Conservation (phyloP, 1,140 invertebrate species). For the Drosophila neocordata region DNA sequence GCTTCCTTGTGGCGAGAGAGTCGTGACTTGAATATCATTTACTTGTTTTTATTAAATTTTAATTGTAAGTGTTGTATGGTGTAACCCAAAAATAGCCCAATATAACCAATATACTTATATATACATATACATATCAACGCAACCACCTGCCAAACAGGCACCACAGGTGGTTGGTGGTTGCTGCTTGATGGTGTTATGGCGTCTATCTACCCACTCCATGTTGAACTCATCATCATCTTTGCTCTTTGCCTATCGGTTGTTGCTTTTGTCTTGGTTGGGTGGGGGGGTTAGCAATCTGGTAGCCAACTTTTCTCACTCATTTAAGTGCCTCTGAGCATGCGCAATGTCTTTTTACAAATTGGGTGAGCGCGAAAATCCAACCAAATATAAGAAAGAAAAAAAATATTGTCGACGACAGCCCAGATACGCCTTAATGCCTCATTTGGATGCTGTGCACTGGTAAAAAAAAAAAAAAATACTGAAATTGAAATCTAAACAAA, state of each 20-base stretch:
- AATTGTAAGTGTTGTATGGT: conserved; percentile 57
- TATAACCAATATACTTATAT: too few relatives aligned
- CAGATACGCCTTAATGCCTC: conserved; percentile 10
- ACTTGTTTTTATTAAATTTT: conserved; percentile 62
- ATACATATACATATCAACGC: conserved; percentile 11
- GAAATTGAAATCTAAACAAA: neutral
- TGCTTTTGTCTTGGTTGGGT: neutral
- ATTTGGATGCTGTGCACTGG: conserved; percentile 7
- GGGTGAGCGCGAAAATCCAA: conserved; percentile 3
- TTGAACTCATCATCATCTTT: conserved; percentile 58
- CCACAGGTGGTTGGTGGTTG: conserved; percentile 39
- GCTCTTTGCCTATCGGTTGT: neutral
- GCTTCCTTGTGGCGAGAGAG: conserved; percentile 52
- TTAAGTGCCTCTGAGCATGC: conserved; percentile 29
- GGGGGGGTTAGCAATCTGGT: conserved; percentile 38
- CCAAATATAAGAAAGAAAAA: neutral
- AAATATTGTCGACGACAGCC: conserved; percentile 15
- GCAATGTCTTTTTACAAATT: conserved; percentile 45
- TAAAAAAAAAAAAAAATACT: neutral
- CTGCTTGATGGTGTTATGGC: neutral
- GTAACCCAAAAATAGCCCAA: too few relatives aligned
- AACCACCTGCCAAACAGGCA: conserved; percentile 65
- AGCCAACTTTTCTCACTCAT: conserved; percentile 20
- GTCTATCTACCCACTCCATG: conserved; percentile 4
- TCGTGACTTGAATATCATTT: conserved; percentile 52